Evolutionary conservation across 1,140 invertebrate genomes (phyloP).

Genomic region (Procambarus clarkii): DNA sequence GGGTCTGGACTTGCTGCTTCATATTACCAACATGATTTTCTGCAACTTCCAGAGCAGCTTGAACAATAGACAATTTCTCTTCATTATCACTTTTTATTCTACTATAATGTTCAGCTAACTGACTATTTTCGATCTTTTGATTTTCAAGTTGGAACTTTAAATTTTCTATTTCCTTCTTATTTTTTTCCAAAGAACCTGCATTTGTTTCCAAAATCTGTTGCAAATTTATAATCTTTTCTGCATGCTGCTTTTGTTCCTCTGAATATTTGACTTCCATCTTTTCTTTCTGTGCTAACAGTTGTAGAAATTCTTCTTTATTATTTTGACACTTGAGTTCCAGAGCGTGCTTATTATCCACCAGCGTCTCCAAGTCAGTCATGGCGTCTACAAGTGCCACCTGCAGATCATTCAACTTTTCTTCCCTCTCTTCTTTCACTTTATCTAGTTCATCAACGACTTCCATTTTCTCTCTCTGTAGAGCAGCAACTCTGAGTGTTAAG

Average conservation of each 20-base stretch:
- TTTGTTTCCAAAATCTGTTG: not conserved
- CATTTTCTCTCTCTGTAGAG: not conserved
- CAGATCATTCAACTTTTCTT: not conserved
- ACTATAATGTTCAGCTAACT: not conserved
- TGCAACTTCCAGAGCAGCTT: constrained; percentile 8
- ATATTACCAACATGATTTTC: not conserved
- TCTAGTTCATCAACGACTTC: not conserved
- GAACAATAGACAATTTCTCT: constrained; percentile 2
- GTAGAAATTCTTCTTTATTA: not conserved
- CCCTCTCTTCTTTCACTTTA: not conserved
- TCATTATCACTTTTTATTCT: not conserved
- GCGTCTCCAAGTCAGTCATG: not conserved
- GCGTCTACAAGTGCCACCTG: not conserved
- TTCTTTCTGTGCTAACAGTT: not conserved
- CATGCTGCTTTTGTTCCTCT: not conserved
- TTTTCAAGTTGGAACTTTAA: not conserved
- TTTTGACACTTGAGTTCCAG: not conserved
- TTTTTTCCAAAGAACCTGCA: not conserved
- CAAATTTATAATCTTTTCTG: not conserved
- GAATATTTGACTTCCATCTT: not conserved
- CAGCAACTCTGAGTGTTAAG: not conserved
- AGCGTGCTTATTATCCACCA: not conserved
- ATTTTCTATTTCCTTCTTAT: not conserved
- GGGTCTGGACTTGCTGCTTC: not conserved
- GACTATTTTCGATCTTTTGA: not conserved